A percentile compares a stretch with the other conserved stretches of the same genome.
Evolutionary conservation across 2,888 invertebrate genomes (phyloP).

Genomic region (Drosophila phalerata): DNA sequence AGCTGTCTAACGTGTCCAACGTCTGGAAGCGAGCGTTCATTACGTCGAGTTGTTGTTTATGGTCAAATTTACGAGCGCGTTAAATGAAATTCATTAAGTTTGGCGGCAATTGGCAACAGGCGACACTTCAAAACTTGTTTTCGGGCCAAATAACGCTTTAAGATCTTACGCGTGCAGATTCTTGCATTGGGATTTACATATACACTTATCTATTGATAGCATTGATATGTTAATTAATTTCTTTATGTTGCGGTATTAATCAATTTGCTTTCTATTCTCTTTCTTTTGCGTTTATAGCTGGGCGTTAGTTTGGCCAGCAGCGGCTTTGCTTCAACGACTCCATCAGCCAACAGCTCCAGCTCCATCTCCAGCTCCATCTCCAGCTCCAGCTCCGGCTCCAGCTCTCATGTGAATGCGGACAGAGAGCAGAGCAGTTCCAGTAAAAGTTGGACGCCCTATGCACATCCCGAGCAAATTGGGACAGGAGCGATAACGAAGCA

Average conservation of each 20-base stretch:
- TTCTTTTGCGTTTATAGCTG: constrained; percentile 65
- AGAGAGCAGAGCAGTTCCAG: constrained; percentile 7
- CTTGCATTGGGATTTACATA: constrained; percentile 30
- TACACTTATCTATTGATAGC: constrained; percentile 8
- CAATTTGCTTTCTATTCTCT: constrained; percentile 30
- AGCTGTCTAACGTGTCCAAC: constrained; percentile 63
- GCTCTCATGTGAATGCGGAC: constrained; percentile 32
- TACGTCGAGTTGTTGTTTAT: constrained; percentile 29
- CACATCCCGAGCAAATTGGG: constrained; percentile 40
- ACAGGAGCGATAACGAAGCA: constrained; percentile 31
- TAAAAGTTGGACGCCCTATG: constrained; percentile 49
- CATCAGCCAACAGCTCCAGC: constrained; percentile 46
- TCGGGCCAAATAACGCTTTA: constrained; percentile 8
- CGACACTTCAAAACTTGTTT: constrained; percentile 46
- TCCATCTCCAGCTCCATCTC: constrained; percentile 24
- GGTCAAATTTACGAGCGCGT: constrained; percentile 45
- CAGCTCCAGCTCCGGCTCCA: constrained; percentile 18
- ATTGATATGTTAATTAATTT: constrained; percentile 46
- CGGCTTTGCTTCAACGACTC: constrained; percentile 62
- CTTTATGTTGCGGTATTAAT: constrained; percentile 22
- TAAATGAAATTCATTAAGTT: constrained; percentile 45
- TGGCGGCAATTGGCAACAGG: constrained; percentile 24
- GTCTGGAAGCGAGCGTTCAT: constrained; percentile 34
- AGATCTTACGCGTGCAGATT: constrained; percentile 31
- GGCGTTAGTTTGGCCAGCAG: constrained; percentile 69